Evolutionary conservation across 2,888 invertebrate genomes (phyloP).

Genomic region (Heliconius cydno): DNA sequence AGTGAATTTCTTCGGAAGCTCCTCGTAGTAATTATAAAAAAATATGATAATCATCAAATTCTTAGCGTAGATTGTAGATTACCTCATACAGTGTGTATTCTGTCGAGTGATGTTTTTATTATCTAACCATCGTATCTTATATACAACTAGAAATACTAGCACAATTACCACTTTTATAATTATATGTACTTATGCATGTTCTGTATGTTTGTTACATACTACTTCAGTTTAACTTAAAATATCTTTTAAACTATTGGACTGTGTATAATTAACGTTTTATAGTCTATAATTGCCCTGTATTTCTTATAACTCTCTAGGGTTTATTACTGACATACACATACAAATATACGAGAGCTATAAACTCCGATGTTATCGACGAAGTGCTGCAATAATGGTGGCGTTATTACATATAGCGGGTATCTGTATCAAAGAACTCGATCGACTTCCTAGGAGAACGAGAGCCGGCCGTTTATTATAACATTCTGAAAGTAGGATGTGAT

Average conservation of each 20-base stretch:
- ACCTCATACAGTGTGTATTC: constrained; percentile 6
- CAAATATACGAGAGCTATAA: constrained; percentile 23
- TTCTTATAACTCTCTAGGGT: constrained; percentile 18
- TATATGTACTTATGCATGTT: neutral
- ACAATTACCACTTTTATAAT: constrained; percentile 62
- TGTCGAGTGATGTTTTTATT: constrained; percentile 69
- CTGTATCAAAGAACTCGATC: constrained; percentile 41
- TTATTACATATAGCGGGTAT: constrained; percentile 38
- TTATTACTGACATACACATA: constrained; percentile 17
- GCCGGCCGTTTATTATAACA: constrained; percentile 42
- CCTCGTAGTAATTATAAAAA: constrained; percentile 1
- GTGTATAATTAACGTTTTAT: constrained; percentile 17
- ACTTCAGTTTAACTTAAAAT: constrained; percentile 21
- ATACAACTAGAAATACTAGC: constrained; percentile 48
- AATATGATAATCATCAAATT: constrained; percentile 16
- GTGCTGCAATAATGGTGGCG: constrained; percentile 37
- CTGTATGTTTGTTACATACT: neutral
- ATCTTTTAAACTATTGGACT: constrained; percentile 13
- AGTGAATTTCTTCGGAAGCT: neutral
- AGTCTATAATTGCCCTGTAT: constrained; percentile 15
- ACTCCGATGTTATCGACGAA: constrained; percentile 29
- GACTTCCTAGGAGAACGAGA: constrained; percentile 60
- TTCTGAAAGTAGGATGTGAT: constrained; percentile 48
- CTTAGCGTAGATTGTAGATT: constrained; percentile 14
- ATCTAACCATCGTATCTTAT: constrained; percentile 54